These are phyloP conservation scores for Sipha flava DNA, from an alignment of 1,140 invertebrate species.

Conservation along the genomic window DNA sequence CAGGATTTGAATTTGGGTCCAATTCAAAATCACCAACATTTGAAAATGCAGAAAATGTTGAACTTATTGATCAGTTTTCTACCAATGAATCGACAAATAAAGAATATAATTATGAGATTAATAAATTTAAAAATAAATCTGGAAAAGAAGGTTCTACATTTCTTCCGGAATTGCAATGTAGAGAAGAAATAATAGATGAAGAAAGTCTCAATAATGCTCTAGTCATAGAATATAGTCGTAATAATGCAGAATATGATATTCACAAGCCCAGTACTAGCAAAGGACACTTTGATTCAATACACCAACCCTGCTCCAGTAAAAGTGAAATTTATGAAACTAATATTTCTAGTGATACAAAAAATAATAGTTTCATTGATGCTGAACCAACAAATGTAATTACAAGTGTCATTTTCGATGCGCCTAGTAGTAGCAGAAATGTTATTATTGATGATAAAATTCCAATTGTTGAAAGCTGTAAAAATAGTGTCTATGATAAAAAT, in stretches of 20 bases:
- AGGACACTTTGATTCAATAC: neutral
- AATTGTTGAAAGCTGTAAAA: neutral
- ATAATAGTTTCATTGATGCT: neutral
- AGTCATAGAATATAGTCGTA: neutral
- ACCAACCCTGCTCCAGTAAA: neutral
- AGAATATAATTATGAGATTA: neutral
- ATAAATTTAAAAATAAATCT: neutral
- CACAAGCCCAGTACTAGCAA: neutral
- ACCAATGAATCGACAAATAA: neutral
- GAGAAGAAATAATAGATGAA: slow-evolving; percentile 6
- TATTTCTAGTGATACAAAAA: neutral
- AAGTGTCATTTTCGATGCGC: neutral
- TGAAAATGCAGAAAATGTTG: neutral
- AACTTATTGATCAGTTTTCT: neutral
- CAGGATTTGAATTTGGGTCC: neutral
- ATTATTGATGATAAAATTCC: neutral
- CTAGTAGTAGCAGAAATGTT: neutral
- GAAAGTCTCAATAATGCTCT: neutral
- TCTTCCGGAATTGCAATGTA: neutral
- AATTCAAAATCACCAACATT: neutral
- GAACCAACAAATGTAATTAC: neutral
- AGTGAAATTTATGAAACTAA: neutral
- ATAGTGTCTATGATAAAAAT: neutral
- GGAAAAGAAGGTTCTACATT: neutral
- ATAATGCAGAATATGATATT: neutral